Percentiles rank a stretch among this genome's conserved stretches.
Evolutionary conservation across 2,113 vertebrate genomes (phyloP).

Genomic region (Saccopteryx leptura): DNA sequence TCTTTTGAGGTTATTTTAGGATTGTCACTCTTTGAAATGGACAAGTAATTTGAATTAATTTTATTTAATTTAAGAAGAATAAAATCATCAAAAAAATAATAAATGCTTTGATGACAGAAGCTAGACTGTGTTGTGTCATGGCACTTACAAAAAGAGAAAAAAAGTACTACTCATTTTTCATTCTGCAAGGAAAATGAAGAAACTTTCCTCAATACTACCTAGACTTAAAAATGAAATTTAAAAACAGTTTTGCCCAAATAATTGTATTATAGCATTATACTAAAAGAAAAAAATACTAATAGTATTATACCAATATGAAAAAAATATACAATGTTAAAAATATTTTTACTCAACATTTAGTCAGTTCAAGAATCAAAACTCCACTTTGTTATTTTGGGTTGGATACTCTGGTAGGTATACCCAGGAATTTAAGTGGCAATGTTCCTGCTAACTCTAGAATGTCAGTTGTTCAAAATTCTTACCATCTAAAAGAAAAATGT

Average conservation of each 20-base stretch:
- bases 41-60: constrained; percentile 15
- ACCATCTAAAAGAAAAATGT: constrained; percentile 31
- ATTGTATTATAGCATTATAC: neutral
- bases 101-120: constrained; percentile 64
- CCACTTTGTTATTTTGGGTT: neutral
- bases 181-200: constrained; percentile 59
- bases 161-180: constrained; percentile 70
- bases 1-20: neutral
- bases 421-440: neutral
- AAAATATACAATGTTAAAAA: neutral
- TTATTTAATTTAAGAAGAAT: constrained; percentile 81
- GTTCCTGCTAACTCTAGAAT: neutral
- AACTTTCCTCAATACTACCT: constrained; percentile 69
- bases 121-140: constrained; percentile 69
- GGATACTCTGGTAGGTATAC: neutral
- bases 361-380: neutral
- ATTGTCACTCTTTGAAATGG: neutral
- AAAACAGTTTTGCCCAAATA: neutral
- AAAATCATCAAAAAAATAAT: constrained; percentile 62
- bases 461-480: neutral
- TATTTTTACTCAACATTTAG: neutral
- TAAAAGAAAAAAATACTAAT: neutral
- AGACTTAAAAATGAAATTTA: constrained; percentile 81
- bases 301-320: neutral
- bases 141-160: constrained; percentile 63